Evolutionary conservation across 2,797 vertebrate species (phyloP).

Genomic region (Sebastes elongatus): DNA sequence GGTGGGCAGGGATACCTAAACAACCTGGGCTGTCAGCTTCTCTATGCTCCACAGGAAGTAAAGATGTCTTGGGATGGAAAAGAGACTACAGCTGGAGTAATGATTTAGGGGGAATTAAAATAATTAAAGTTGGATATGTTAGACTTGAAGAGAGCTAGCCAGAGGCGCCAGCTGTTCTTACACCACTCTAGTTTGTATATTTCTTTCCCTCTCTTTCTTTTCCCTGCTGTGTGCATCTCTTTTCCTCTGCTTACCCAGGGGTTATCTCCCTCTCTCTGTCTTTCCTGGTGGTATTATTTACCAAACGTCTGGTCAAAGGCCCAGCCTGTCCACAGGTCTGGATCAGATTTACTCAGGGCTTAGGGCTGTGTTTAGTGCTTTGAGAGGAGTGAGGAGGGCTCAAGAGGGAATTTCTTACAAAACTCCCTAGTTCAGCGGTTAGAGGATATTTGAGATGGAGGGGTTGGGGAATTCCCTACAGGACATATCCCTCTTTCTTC

Average conservation of each 20-base stretch:
- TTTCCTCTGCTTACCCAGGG: conserved; percentile 21
- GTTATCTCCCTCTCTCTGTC: conserved; percentile 35
- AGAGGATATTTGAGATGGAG: conserved; percentile 23
- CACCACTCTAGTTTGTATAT: conserved; percentile 20
- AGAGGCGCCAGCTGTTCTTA: conserved; percentile 18
- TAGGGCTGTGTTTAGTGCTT: conserved; percentile 34
- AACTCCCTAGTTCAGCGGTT: conserved; percentile 40
- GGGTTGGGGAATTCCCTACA: conserved; percentile 42
- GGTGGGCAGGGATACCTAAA: conserved; percentile 15
- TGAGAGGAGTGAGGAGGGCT: conserved; percentile 15
- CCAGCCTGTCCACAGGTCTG: conserved; percentile 38
- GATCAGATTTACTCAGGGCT: conserved; percentile 50
- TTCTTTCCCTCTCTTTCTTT: neutral
- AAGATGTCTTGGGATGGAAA: conserved; percentile 1
- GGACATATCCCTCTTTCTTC: conserved; percentile 20
- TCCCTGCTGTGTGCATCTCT: neutral
- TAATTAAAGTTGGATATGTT: neutral
- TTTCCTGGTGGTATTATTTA: conserved; percentile 45
- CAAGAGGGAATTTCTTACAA: conserved; percentile 49
- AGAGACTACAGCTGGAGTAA: neutral
- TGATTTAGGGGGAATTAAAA: neutral
- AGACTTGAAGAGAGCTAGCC: neutral
- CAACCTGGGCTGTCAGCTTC: neutral
- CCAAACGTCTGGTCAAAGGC: conserved; percentile 47
- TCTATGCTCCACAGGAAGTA: neutral